Percentiles rank a stretch among this genome's conserved stretches.
Conservation (phyloP, 2,888 invertebrate genomes). For the Leucozona laternaria region DNA sequence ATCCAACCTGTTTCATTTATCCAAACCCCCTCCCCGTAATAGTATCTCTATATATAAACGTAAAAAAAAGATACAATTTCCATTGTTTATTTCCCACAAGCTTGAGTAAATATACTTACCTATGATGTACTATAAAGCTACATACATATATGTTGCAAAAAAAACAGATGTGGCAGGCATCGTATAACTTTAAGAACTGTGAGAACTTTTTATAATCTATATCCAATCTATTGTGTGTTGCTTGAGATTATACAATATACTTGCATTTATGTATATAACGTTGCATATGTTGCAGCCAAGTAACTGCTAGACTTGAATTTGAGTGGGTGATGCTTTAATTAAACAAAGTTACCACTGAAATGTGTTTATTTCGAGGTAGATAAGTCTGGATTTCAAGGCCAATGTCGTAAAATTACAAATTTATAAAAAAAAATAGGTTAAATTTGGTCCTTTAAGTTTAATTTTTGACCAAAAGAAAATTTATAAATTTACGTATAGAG, state of each 20-base stretch:
- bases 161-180: slow-evolving; percentile 25
- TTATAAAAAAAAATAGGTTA: no score
- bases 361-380: no score
- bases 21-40: background rate
- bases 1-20: slow-evolving; percentile 21
- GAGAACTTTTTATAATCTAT: slow-evolving; percentile 28
- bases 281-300: background rate
- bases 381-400: no score
- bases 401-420: no score
- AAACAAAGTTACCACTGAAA: background rate
- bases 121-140: slow-evolving; percentile 24
- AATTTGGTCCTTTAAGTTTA: no score
- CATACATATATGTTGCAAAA: slow-evolving; percentile 13
- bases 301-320: background rate
- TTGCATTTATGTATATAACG: background rate
- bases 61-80: background rate
- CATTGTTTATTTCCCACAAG: slow-evolving; percentile 33
- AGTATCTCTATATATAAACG: background rate
- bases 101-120: slow-evolving; percentile 15
- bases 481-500: no score
- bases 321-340: slow-evolving; percentile 4
- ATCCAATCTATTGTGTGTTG: background rate
- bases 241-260: background rate
- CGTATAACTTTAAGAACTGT: slow-evolving; percentile 29
- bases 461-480: no score